Conservation (phyloP, 2,888 invertebrate genomes). For the Glyphotaelius pellucidus region DNA sequence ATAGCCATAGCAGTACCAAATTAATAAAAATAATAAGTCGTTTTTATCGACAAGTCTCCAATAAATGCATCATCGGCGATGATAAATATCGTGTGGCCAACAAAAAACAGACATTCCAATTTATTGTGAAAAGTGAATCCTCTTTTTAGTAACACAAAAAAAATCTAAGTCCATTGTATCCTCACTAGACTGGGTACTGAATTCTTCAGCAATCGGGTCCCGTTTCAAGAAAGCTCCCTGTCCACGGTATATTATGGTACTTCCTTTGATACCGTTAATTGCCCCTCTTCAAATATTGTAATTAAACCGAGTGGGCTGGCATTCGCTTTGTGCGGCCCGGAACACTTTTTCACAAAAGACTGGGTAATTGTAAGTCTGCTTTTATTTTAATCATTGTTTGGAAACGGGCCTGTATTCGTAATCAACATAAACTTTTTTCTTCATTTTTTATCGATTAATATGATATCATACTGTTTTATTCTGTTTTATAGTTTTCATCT, state of each 20-base stretch:
- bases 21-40: no score
- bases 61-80: no score
- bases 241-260: neutral
- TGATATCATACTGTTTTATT: neutral
- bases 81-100: no score
- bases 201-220: neutral
- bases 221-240: neutral
- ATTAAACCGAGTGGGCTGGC: conserved; percentile 33
- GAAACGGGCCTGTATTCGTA: neutral
- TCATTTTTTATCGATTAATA: neutral
- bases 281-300: conserved; percentile 42
- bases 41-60: no score
- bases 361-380: conserved; percentile 42
- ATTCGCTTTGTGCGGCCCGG: conserved; percentile 40
- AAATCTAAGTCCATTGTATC: neutral
- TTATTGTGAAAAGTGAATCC: neutral
- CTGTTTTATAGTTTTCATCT: neutral
- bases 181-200: neutral
- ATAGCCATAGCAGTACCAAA: no score
- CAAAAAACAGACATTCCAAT: no score
- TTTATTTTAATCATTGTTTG: conserved; percentile 36
- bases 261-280: conserved; percentile 49
- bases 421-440: neutral
- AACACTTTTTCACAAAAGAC: conserved; percentile 26
- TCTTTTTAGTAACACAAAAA: neutral